These are phyloP conservation scores for Amiota mariae DNA, from an alignment of 2,888 invertebrate genomes.

Conservation along the genomic window DNA sequence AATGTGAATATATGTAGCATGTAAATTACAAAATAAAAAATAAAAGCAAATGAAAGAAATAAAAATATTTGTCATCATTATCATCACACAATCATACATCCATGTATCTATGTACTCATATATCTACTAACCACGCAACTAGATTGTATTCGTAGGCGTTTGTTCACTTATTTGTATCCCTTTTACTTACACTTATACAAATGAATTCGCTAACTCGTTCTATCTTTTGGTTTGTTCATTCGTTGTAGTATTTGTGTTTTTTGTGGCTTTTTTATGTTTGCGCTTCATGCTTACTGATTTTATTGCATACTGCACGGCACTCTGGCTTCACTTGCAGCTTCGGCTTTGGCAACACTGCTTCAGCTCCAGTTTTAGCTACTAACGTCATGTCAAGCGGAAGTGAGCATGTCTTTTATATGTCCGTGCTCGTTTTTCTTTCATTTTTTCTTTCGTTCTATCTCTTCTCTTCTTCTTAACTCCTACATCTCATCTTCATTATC, in stretches of 20 bases:
- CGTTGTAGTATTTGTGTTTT: background rate
- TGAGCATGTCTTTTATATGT: slow-evolving; percentile 63
- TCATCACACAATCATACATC: background rate
- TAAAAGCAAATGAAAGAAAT: background rate
- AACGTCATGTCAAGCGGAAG: slow-evolving; percentile 64
- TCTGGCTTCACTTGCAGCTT: background rate
- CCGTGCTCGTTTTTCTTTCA: slow-evolving; percentile 52
- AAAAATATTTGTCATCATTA: slow-evolving; percentile 16
- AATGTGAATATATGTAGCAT: slow-evolving; percentile 9
- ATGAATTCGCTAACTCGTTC: background rate
- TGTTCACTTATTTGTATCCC: background rate
- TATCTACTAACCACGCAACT: background rate
- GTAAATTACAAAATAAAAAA: slow-evolving; percentile 23
- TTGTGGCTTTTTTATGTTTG: slow-evolving; percentile 9
- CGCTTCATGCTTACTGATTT: slow-evolving; percentile 23
- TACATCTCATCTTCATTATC: background rate
- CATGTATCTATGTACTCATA: background rate
- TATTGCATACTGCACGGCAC: slow-evolving; percentile 25
- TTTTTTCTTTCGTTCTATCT: slow-evolving; percentile 34
- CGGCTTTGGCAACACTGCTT: background rate
- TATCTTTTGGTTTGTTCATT: background rate
- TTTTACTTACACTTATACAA: background rate
- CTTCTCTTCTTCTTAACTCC: too few relatives aligned
- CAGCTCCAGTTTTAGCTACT: background rate
- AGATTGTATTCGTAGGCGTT: slow-evolving; percentile 25